phyloP scores from a whole-genome alignment of 2,113 vertebrate species.

The Pluvianellus socialis region DNA sequence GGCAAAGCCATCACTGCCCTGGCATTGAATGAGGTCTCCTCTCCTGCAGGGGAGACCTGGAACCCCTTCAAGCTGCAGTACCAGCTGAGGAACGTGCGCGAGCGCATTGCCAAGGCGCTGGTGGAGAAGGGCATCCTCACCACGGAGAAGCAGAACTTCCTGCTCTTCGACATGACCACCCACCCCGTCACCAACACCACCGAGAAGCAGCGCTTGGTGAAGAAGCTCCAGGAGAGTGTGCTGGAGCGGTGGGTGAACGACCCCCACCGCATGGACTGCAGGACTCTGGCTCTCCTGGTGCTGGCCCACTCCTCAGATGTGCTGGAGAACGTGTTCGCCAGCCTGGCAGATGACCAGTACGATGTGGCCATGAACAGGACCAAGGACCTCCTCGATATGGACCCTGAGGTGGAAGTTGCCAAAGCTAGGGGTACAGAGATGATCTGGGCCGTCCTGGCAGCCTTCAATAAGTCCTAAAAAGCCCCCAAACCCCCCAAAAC shows the following conservation, averaged over 20 bases:
- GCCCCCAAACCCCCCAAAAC: neutral
- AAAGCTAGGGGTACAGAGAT: conserved; percentile 75
- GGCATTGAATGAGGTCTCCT: rapidly evolving
- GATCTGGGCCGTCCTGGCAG: conserved; percentile 86
- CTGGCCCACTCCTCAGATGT: conserved; percentile 82
- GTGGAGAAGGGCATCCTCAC: conserved; percentile 87
- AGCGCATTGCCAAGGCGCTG: conserved; percentile 83
- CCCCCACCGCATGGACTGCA: conserved; percentile 78
- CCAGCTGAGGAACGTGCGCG: conserved; percentile 84
- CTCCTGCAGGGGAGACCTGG: conserved; percentile 82
- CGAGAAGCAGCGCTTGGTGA: conserved; percentile 82
- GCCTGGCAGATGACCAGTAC: conserved; percentile 77
- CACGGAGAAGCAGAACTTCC: conserved; percentile 87
- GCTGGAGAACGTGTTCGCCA: conserved; percentile 78
- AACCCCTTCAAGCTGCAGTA: conserved; percentile 88
- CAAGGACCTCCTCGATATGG: conserved; percentile 77
- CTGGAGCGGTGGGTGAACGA: conserved; percentile 84
- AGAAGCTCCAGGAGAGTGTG: conserved; percentile 77
- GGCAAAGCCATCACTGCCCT: rapidly evolving
- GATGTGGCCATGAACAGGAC: conserved; percentile 76
- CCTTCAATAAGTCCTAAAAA: conserved; percentile 80
- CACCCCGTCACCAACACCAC: conserved; percentile 80
- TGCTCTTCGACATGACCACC: conserved; percentile 88
- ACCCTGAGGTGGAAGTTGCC: conserved; percentile 78
- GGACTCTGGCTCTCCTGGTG: conserved; percentile 79